phyloP scores from a whole-genome alignment of 2,888 invertebrate species.

The Lasioglossum vierecki region DNA sequence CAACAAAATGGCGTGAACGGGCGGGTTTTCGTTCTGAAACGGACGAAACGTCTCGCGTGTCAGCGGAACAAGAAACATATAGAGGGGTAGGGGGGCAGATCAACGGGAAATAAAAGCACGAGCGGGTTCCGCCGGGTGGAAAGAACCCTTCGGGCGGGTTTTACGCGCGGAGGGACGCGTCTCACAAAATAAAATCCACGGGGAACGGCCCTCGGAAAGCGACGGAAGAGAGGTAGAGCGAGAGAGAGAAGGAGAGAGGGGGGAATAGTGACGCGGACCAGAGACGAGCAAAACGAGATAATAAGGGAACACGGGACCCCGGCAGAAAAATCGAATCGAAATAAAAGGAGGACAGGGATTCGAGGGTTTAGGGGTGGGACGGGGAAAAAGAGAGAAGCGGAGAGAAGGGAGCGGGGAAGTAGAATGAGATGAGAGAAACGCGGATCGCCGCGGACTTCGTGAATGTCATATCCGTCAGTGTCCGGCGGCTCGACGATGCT shows the following conservation, averaged over 20 bases:
- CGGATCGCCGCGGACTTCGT: constrained; percentile 74
- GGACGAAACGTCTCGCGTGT: neutral
- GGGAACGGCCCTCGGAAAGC: constrained; percentile 35
- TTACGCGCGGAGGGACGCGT: constrained; percentile 6
- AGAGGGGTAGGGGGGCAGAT: constrained; percentile 40
- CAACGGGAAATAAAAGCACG: constrained; percentile 69
- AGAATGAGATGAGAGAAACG: constrained; percentile 57
- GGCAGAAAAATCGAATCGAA: constrained; percentile 56
- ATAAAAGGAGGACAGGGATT: constrained; percentile 46
- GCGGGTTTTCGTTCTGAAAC: neutral
- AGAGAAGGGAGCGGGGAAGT: constrained; percentile 15
- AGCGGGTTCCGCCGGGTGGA: constrained; percentile 25
- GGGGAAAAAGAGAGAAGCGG: neutral
- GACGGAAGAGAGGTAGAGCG: neutral
- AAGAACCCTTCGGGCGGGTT: constrained; percentile 1
- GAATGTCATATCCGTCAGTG: constrained; percentile 83
- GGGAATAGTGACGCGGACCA: constrained; percentile 51
- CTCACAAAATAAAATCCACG: constrained; percentile 51
- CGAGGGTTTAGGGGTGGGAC: neutral
- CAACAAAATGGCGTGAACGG: neutral
- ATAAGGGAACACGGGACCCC: constrained; percentile 52
- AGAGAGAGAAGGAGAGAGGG: constrained; percentile 12
- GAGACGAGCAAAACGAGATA: constrained; percentile 62
- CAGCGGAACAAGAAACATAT: neutral
- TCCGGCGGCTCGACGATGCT: constrained; percentile 66